Base-by-base conservation (phyloP, 2,888 invertebrate species). In the Philereme transversata region DNA sequence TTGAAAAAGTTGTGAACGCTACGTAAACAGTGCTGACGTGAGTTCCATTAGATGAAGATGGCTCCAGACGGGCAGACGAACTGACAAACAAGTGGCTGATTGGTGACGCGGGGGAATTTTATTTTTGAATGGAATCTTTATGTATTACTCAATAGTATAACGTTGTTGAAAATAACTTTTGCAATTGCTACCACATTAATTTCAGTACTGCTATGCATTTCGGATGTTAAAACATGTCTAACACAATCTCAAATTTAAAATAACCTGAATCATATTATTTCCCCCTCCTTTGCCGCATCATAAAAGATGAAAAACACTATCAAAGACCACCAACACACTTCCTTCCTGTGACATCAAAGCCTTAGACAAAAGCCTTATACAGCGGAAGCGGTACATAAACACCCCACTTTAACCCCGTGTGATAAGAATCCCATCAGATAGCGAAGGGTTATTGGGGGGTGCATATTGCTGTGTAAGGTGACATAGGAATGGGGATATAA, bases 31-130 rank as follows among this genome's bases (percentile, higher is more conserved):
- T 46, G 33, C 36, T 56, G 68, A 60, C 63, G 62, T 52, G 56
- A 65, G 68, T 69, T 73, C 79, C 79, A 79, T 79, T 79, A 79
- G 73, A 77, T 75, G 73, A 70, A 78, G 76, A 76, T 35, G 45
- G 52, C 34, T 44, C 8, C 45, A 43, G 62, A 48, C 49, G 65
- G 73, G 74, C 74, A 60, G 78, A 72, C 73, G 57, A 70, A 63
- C 75, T 71, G 76, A 77, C 76, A 73, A 71, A 70, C 70, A 69
- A 38, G 50, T 44, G 22, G 22, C 9, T 38, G 57, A 46, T 57
- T 50, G 33, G 49, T 59, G 48, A 53, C 22, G 40, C 4, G 41
- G 41, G 40, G 48, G 10, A 55, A 6, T 47, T 5, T 50, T 7
- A 47, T 53, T 58, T 33, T 48, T 33, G 5, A 22, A 22, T 22